Percentiles rank a stretch among this genome's conserved stretches.
These are phyloP conservation scores for Autographa gamma DNA, from an alignment of 2,888 invertebrate genomes.

Conservation along the genomic window DNA sequence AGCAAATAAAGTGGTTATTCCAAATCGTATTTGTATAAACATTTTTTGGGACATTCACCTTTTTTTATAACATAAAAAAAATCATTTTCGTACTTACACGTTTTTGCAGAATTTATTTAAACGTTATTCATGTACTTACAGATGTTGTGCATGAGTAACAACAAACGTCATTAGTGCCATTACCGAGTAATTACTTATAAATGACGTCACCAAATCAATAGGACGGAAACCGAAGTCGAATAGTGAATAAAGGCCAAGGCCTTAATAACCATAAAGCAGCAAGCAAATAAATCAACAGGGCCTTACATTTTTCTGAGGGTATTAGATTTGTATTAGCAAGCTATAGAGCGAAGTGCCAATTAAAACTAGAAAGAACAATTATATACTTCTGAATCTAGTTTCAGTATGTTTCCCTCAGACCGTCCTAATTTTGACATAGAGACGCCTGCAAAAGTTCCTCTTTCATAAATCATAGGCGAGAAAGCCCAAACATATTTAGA, in stretches of 20 bases:
- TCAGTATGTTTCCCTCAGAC: not conserved
- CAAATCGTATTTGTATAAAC: too few species aligned
- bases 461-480: slow-evolving; percentile 42
- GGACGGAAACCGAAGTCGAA: slow-evolving; percentile 2
- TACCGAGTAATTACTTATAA: slow-evolving; percentile 1
- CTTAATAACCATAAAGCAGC: not conserved
- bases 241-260: slow-evolving; percentile 3
- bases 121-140: not conserved
- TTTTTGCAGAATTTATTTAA: not conserved
- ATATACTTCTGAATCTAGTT: too few species aligned
- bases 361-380: too few species aligned
- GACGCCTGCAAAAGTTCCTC: slow-evolving; percentile 6
- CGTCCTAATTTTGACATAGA: not conserved
- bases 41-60: too few species aligned
- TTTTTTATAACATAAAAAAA: too few species aligned
- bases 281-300: not conserved
- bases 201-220: slow-evolving; percentile 1
- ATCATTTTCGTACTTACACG: too few species aligned
- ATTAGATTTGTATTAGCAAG: not conserved
- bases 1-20: too few species aligned
- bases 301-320: not conserved
- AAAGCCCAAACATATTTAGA: slow-evolving; percentile 53
- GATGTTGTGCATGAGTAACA: not conserved
- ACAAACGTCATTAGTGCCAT: not conserved
- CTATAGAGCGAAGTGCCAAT: not conserved